These are phyloP conservation scores for Gadopsis bispinosus DNA, from an alignment of 2,797 vertebrate species.

Conservation along the genomic window DNA sequence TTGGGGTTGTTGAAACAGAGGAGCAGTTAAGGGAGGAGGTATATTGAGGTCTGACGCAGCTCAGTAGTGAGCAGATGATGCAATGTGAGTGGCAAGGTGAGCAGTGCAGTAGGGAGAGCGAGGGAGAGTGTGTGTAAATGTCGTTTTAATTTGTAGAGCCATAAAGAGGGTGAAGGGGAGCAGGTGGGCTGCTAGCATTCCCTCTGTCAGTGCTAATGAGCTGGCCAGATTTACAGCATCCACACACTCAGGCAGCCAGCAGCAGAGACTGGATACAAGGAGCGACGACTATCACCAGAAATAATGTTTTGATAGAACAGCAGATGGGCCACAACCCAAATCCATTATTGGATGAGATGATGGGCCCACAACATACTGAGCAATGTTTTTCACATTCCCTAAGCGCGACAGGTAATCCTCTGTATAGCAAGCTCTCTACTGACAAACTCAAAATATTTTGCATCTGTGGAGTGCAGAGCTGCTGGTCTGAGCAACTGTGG, in stretches of 20 bases:
- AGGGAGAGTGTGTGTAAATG: constrained; percentile 74
- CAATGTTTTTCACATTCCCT: constrained; percentile 47
- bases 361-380: constrained; percentile 39
- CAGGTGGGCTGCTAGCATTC: constrained; percentile 83
- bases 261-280: constrained; percentile 57
- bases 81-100: constrained; percentile 69
- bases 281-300: constrained; percentile 52
- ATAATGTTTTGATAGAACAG: constrained; percentile 75
- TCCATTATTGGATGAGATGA: constrained; percentile 62
- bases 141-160: constrained; percentile 84
- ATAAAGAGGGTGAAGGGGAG: constrained; percentile 84
- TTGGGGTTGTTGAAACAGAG: constrained; percentile 20
- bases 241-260: constrained; percentile 59
- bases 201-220: constrained; percentile 84
- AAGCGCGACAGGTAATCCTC: constrained; percentile 50
- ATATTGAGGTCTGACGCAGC: constrained; percentile 30
- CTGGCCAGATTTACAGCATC: constrained; percentile 79
- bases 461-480: constrained; percentile 14
- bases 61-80: constrained; percentile 60
- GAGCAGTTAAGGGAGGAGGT: constrained; percentile 15
- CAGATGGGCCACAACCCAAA: constrained; percentile 72
- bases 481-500: constrained; percentile 16
- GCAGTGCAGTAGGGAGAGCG: constrained; percentile 53
- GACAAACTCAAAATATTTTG: constrained; percentile 44
- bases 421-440: constrained; percentile 11